These are phyloP conservation scores for Apamea epomidion DNA, from an alignment of 2,888 invertebrate genomes.

Conservation along the genomic window DNA sequence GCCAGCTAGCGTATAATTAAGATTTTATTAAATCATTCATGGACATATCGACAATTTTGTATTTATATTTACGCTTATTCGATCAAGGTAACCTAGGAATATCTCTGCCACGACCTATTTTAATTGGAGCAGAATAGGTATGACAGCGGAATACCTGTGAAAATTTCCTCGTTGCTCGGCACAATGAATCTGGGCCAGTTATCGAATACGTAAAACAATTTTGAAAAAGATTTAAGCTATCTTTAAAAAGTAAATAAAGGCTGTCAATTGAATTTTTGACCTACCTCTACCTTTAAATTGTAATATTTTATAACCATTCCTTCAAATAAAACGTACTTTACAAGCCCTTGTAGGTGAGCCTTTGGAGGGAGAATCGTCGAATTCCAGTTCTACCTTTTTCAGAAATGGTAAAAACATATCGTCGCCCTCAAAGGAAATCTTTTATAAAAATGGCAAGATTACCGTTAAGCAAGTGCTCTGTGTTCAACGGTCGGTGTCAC, in stretches of 20 bases:
- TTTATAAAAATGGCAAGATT: slow-evolving; percentile 16
- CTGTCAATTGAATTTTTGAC: not conserved
- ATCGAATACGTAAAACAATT: not conserved
- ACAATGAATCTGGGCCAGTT: not conserved
- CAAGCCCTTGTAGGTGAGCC: not conserved
- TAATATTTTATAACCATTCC: not conserved
- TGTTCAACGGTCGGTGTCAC: slow-evolving; percentile 20
- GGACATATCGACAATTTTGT: not conserved
- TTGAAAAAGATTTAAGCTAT: not conserved
- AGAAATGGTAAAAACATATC: slow-evolving; percentile 1
- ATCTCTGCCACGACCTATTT: not conserved
- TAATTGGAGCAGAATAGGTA: slow-evolving; percentile 7
- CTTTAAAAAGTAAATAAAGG: not conserved
- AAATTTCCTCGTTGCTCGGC: not conserved
- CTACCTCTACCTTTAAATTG: not conserved
- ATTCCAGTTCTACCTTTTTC: slow-evolving; percentile 3
- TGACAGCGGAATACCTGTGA: slow-evolving; percentile 1
- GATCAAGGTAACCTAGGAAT: not conserved
- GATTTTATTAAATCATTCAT: not conserved
- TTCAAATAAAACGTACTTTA: not conserved
- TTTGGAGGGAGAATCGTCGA: not conserved
- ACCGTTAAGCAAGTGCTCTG: slow-evolving; percentile 1
- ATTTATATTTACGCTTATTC: slow-evolving; percentile 11
- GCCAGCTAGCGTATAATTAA: too few species aligned
- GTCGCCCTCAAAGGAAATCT: slow-evolving; percentile 2